Conservation (phyloP, 2,888 invertebrate genomes). For the Eurytoma adleriae region DNA sequence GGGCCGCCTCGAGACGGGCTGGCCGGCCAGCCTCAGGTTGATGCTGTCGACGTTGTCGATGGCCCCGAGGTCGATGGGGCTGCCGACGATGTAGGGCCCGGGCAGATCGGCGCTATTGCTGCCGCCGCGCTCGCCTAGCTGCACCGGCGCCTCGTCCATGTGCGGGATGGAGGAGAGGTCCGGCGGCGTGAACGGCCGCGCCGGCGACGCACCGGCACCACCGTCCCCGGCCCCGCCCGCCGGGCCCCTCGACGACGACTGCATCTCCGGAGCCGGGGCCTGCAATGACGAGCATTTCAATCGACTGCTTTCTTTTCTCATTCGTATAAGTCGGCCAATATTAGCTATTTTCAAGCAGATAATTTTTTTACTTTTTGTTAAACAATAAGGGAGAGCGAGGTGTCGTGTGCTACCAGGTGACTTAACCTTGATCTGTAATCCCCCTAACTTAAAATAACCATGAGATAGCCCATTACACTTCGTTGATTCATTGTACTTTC, state of each 20-base stretch:
- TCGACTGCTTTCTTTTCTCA: no score
- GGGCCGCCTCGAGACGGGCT: conserved; percentile 28
- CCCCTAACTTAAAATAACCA: no score
- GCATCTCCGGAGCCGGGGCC: conserved; percentile 74
- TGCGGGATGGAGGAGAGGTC: conserved; percentile 74
- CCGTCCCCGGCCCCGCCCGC: conserved; percentile 65
- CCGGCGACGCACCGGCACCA: conserved; percentile 63
- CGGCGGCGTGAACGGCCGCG: conserved; percentile 72
- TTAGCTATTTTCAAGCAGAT: no score
- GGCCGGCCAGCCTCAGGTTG: conserved; percentile 65
- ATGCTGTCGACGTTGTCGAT: conserved; percentile 74
- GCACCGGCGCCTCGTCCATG: conserved; percentile 71
- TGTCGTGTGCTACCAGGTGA: no score
- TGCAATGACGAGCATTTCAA: conserved; percentile 44
- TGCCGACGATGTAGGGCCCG: conserved; percentile 72
- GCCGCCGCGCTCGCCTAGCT: conserved; percentile 60
- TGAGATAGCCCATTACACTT: no score
- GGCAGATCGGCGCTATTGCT: conserved; percentile 4
- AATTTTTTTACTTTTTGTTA: no score
- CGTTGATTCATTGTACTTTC: no score
- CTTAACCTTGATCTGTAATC: no score
- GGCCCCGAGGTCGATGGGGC: conserved; percentile 72
- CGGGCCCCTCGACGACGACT: conserved; percentile 69
- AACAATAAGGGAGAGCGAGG: no score
- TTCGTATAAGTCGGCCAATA: no score